Evolutionary conservation across 1,140 invertebrate species (phyloP).

Genomic region (Hermetia illucens): DNA sequence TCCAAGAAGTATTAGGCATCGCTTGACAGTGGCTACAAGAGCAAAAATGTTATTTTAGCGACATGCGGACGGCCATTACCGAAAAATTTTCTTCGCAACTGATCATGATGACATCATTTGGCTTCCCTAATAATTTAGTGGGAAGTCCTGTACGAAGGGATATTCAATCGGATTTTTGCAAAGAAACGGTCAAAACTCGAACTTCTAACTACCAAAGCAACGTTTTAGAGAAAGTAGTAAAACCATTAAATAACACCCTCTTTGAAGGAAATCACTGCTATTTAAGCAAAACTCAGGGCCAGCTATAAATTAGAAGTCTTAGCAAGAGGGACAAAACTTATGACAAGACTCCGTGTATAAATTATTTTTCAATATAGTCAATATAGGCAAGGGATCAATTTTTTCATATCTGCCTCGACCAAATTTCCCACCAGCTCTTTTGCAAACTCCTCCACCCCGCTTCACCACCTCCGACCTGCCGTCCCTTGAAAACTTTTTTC

Average conservation of each 20-base stretch:
- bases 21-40: too few species aligned
- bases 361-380: too few species aligned
- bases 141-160: neutral
- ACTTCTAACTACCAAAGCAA: neutral
- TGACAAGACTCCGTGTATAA: neutral
- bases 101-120: neutral
- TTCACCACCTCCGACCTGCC: too few species aligned
- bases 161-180: neutral
- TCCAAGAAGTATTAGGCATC: too few species aligned
- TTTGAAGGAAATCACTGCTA: neutral
- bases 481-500: too few species aligned
- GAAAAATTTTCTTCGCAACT: neutral
- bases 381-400: too few species aligned
- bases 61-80: neutral
- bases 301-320: neutral
- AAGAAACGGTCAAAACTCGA: neutral
- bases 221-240: neutral
- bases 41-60: neutral
- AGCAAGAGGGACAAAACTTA: neutral
- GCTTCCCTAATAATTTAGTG: neutral
- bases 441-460: too few species aligned
- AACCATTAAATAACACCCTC: neutral
- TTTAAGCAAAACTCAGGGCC: neutral
- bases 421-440: too few species aligned
- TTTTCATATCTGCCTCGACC: too few species aligned